Percentiles rank a stretch among this genome's conserved stretches.
These are phyloP conservation scores for Microcebus lehilahytsara DNA, from an alignment of 2,113 vertebrate species.

Conservation along the genomic window DNA sequence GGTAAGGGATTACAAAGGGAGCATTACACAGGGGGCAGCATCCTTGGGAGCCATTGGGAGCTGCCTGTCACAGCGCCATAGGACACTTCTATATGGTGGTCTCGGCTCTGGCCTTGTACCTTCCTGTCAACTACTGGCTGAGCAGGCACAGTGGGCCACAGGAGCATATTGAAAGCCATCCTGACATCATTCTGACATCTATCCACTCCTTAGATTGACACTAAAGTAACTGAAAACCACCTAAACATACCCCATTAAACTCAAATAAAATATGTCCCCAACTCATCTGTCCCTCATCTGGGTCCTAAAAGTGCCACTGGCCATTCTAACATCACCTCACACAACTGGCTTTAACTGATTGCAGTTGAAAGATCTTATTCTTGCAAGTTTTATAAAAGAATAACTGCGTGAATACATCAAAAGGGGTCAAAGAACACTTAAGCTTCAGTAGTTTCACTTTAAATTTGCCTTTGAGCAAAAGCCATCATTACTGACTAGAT, in stretches of 20 bases:
- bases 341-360: not conserved
- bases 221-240: not conserved
- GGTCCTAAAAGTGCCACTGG: not conserved
- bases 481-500: not conserved
- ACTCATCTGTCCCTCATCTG: not conserved
- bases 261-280: not conserved
- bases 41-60: not conserved
- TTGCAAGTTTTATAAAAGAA: not conserved
- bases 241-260: not conserved
- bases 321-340: not conserved
- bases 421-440: not conserved
- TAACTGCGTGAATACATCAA: not conserved
- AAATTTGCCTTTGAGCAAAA: not conserved
- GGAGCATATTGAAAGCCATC: not conserved
- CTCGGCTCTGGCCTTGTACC: not conserved
- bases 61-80: not conserved
- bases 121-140: not conserved
- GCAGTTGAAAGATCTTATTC: not conserved
- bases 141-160: not conserved
- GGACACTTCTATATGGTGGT: not conserved
- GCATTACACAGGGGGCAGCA: not conserved
- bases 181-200: not conserved
- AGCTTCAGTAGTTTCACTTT: not conserved
- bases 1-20: not conserved
- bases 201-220: not conserved